Evolutionary conservation across 2,888 invertebrate species (phyloP).

Genomic region (Notodonta ziczac): DNA sequence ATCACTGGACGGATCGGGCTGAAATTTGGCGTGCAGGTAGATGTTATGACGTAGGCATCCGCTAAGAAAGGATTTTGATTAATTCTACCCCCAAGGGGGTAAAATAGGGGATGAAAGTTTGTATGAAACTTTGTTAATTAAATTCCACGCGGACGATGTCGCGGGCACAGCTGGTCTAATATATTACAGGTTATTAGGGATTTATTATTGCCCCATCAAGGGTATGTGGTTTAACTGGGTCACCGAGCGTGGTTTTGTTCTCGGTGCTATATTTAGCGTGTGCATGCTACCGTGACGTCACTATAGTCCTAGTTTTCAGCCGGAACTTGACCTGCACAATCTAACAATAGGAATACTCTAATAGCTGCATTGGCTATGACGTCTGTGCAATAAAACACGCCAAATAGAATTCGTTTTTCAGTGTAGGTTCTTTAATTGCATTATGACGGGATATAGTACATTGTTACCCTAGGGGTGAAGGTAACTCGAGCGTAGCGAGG

Average conservation of each 20-base stretch:
- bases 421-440: neutral
- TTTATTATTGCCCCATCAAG: slow-evolving; percentile 15
- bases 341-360: slow-evolving; percentile 20
- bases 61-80: too few relatives aligned
- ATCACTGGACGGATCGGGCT: too few relatives aligned
- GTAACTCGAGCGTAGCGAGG: too few relatives aligned
- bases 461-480: too few relatives aligned
- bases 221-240: slow-evolving; percentile 51
- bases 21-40: too few relatives aligned
- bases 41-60: too few relatives aligned
- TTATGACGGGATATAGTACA: neutral
- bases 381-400: neutral
- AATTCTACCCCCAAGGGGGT: too few relatives aligned
- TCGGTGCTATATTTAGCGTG: slow-evolving; percentile 60
- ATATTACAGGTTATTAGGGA: neutral
- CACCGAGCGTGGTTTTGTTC: slow-evolving; percentile 44
- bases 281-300: slow-evolving; percentile 64
- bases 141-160: too few relatives aligned
- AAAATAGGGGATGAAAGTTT: too few relatives aligned
- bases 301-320: slow-evolving; percentile 53
- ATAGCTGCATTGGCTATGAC: slow-evolving; percentile 11
- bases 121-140: too few relatives aligned
- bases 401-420: neutral
- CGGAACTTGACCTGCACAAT: slow-evolving; percentile 53
- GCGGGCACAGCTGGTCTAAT: too few relatives aligned